Evolutionary conservation across 2,797 vertebrate species (phyloP).

Genomic region (Austrolebias charrua): DNA sequence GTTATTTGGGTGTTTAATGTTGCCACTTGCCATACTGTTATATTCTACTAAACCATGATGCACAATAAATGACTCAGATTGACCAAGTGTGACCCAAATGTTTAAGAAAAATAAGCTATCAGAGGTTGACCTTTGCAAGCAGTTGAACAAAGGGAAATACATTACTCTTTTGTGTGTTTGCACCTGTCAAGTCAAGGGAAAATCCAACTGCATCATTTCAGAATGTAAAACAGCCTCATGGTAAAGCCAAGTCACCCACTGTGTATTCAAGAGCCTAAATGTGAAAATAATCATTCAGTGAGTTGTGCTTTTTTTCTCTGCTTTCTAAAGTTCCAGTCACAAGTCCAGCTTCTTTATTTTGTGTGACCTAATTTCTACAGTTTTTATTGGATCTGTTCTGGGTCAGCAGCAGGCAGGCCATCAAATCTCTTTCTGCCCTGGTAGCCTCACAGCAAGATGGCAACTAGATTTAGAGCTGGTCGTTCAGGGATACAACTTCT

Average conservation of each 20-base stretch:
- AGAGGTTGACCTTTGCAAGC: not conserved
- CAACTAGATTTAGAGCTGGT: not conserved
- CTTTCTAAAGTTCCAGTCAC: conserved; percentile 13
- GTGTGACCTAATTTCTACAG: conserved; percentile 26
- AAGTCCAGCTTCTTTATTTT: conserved; percentile 33
- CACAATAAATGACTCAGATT: not conserved
- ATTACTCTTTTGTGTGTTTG: not conserved
- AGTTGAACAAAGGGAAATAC: conserved; percentile 3
- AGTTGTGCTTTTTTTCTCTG: conserved; percentile 20
- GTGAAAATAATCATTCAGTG: conserved; percentile 21
- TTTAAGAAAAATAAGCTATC: conserved; percentile 4
- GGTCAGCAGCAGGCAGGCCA: conserved; percentile 40
- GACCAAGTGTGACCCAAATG: conserved; percentile 7
- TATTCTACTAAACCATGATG: not conserved
- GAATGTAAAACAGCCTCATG: conserved; percentile 22
- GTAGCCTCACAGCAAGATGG: conserved; percentile 19
- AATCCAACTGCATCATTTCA: conserved; percentile 2
- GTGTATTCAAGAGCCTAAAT: conserved; percentile 7
- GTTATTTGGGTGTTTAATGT: not conserved
- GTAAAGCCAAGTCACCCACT: conserved; percentile 1
- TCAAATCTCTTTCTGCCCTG: conserved; percentile 18
- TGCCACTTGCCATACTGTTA: not conserved
- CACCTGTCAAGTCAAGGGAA: not conserved
- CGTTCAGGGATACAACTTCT: not conserved
- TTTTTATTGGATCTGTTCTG: conserved; percentile 28